Base-by-base conservation (phyloP, 2,888 invertebrate genomes). In the Pseudococcus viburni region DNA sequence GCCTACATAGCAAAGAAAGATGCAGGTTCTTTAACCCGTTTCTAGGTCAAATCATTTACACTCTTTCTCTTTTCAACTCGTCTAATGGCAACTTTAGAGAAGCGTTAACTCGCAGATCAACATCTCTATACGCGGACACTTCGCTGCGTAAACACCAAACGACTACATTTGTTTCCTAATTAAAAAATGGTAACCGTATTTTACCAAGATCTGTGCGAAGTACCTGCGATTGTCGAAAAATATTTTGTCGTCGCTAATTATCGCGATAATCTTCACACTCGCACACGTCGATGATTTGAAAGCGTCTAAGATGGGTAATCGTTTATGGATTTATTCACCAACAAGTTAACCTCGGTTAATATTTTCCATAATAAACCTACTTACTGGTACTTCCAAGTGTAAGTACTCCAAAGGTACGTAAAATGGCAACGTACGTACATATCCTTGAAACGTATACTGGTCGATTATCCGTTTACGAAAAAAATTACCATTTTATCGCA, bases 1-100 rank as follows among this genome's bases (percentile, higher is more conserved):
- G 86, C 86, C 86, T 86, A 86, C 86, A 86, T 86, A 86, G 80
- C 26, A 33, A 46, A 80, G 68, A 59, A 59, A 64, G 86, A 86
- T 86, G 86, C 86, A 86, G 86, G 86, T 86, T 86, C 86, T 86
- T 86, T 86, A 86, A 86, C 86, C 86, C 68, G 86, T 86, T 86
- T 86, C 86, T 86, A 86, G 86, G 86, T 86, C 73, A 86, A 86
- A 86, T 80, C 42, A 80, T 86, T 73, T 86, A 86, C 86, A 86
- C 86, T 86, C 86, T 86, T 86, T 86, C 86, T 86, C 73, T 86
- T 86, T 86, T 86, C 42, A 86, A 42, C 59, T 80, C 22, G 80
- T 22, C 42, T 42, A n/a, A 80, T 80, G 9, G 80, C 42, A n/a
- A 42, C 26, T 42, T 39, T 80, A 3, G 26, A 80, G 12, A 12